Percentiles rank a stretch among this genome's conserved stretches.
phyloP scores from a whole-genome alignment of 2,113 vertebrate genomes.

The Ptilonorhynchus violaceus region DNA sequence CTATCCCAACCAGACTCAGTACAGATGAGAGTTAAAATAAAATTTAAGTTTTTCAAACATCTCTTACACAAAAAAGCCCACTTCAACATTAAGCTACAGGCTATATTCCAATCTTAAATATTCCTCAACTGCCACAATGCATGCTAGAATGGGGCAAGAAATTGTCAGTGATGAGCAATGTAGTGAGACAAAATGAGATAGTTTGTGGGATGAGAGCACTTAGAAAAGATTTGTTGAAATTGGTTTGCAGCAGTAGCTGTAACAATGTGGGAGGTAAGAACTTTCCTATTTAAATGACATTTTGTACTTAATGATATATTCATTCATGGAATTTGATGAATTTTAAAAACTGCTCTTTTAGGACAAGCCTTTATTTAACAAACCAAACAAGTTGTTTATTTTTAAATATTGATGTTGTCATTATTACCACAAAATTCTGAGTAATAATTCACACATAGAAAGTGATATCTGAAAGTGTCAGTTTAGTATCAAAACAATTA shows the following conservation, averaged over 20 bases:
- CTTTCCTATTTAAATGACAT: constrained; percentile 46
- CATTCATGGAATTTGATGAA: constrained; percentile 9
- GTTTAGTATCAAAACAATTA: constrained; percentile 75
- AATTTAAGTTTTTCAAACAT: neutral
- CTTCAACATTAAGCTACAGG: neutral
- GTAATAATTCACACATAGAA: constrained; percentile 76
- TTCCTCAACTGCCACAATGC: neutral
- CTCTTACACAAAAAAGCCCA: neutral
- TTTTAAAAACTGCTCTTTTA: constrained; percentile 12
- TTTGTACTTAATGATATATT: constrained; percentile 37
- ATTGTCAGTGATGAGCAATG: neutral
- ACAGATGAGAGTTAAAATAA: neutral
- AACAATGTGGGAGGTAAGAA: constrained; percentile 32
- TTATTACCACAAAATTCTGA: constrained; percentile 73
- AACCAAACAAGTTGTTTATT: constrained; percentile 68
- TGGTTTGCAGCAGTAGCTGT: constrained; percentile 4
- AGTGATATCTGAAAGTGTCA: constrained; percentile 71
- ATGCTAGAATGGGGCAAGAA: neutral
- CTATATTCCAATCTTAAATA: neutral
- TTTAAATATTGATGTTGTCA: constrained; percentile 77
- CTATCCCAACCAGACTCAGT: neutral
- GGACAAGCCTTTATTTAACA: constrained; percentile 41
- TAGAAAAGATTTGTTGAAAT: constrained; percentile 15
- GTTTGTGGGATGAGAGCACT: neutral
- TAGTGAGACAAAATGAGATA: neutral